These are phyloP conservation scores for Heterochromis multidens DNA, from an alignment of 2,113 vertebrate species.

Conservation along the genomic window DNA sequence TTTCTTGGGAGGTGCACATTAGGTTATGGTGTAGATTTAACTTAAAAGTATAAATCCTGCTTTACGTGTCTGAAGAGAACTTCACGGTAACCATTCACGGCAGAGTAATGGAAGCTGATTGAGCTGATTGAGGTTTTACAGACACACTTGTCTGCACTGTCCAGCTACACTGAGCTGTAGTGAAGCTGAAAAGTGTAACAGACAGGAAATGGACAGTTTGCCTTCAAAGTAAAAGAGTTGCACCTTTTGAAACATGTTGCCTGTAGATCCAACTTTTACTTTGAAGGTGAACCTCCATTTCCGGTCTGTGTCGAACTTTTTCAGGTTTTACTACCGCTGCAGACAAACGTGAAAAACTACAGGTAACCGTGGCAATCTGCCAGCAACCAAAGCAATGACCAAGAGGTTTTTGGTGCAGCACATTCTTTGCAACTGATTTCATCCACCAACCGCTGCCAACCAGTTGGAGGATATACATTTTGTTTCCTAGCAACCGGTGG, in stretches of 20 bases:
- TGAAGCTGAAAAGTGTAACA: neutral
- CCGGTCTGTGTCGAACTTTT: neutral
- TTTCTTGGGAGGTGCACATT: no score
- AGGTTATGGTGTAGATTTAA: neutral
- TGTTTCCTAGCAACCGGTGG: no score
- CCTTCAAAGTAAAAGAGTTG: neutral
- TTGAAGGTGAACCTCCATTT: neutral
- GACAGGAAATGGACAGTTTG: neutral
- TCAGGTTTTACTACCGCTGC: neutral
- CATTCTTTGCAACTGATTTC: no score
- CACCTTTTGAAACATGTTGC: neutral
- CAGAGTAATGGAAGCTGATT: neutral
- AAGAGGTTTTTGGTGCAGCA: no score
- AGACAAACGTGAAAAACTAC: neutral
- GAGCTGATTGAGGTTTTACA: neutral
- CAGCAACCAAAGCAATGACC: no score
- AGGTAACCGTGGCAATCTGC: neutral
- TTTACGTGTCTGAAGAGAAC: neutral
- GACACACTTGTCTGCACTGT: neutral
- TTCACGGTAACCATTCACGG: neutral
- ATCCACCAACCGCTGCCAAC: no score
- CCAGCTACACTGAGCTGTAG: neutral
- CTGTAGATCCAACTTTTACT: neutral
- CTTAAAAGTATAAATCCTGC: neutral
- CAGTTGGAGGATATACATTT: no score